Conservation (phyloP, 2,888 invertebrate genomes). For the Drosophila paranaensis region DNA sequence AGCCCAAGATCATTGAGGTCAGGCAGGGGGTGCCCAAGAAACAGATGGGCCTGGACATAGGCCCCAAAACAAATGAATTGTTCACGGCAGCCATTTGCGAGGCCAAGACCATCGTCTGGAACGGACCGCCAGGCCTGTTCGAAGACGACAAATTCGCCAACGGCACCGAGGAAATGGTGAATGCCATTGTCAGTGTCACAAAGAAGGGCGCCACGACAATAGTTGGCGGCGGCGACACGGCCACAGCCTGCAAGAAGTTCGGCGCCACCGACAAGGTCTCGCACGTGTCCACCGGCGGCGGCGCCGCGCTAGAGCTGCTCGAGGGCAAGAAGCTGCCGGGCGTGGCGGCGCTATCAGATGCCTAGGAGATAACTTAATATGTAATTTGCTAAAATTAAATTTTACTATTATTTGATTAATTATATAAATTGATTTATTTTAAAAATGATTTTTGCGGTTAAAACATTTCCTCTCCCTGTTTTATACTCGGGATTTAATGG, state of each 20-base stretch:
- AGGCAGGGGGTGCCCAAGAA: slow-evolving; percentile 95
- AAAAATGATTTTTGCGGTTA: slow-evolving; percentile 16
- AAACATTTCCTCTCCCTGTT: not conserved
- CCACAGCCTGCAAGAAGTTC: slow-evolving; percentile 95
- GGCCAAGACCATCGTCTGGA: slow-evolving; percentile 99
- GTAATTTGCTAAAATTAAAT: not conserved
- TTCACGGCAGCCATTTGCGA: slow-evolving; percentile 93
- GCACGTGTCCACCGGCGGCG: slow-evolving; percentile 97
- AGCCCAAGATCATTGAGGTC: slow-evolving; percentile 89
- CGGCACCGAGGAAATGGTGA: slow-evolving; percentile 96
- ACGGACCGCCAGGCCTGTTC: slow-evolving; percentile 99
- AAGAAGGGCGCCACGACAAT: slow-evolving; percentile 92
- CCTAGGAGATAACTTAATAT: slow-evolving; percentile 24
- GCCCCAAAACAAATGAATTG: slow-evolving; percentile 91
- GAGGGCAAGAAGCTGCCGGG: slow-evolving; percentile 96
- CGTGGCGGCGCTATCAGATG: slow-evolving; percentile 89
- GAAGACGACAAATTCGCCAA: slow-evolving; percentile 96
- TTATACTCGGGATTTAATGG: not conserved
- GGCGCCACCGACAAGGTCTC: slow-evolving; percentile 96
- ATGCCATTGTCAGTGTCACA: slow-evolving; percentile 96
- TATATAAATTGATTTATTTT: slow-evolving; percentile 31
- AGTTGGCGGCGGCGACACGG: slow-evolving; percentile 98
- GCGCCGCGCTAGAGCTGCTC: slow-evolving; percentile 94
- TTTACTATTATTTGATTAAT: not conserved
- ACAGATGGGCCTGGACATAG: slow-evolving; percentile 97